phyloP scores from a whole-genome alignment of 1,140 invertebrate species.

The Dendrolimus kikuchii region DNA sequence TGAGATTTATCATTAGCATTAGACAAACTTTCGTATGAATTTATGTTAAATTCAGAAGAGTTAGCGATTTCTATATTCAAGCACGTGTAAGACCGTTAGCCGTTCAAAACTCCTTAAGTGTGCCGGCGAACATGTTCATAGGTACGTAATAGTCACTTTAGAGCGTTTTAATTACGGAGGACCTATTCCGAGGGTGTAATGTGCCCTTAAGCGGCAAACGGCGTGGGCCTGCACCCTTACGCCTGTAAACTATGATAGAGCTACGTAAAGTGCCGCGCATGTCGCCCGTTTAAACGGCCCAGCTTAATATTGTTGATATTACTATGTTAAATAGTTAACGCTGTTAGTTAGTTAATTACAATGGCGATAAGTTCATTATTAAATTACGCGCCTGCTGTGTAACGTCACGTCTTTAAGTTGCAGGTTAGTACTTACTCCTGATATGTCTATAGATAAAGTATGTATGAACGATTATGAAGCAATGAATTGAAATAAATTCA shows the following conservation, averaged over 20 bases:
- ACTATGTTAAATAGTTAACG: slow-evolving; percentile 21
- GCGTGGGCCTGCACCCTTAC: slow-evolving; percentile 28
- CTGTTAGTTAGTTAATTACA: slow-evolving; percentile 11
- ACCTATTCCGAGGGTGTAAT: slow-evolving; percentile 55
- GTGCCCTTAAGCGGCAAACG: slow-evolving; percentile 47
- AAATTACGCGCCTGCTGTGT: not conserved
- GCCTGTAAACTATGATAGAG: slow-evolving; percentile 50
- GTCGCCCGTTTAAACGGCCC: slow-evolving; percentile 16
- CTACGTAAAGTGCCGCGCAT: slow-evolving; percentile 21
- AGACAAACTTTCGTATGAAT: too few relatives aligned
- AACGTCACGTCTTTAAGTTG: not conserved
- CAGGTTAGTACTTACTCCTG: too few relatives aligned
- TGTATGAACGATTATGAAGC: too few relatives aligned
- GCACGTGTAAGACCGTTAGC: not conserved
- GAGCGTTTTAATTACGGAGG: slow-evolving; percentile 60
- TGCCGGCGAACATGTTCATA: slow-evolving; percentile 14
- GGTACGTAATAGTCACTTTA: slow-evolving; percentile 56
- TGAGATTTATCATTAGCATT: too few relatives aligned
- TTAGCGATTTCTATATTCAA: not conserved
- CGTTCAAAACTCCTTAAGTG: slow-evolving; percentile 3
- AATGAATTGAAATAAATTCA: too few relatives aligned
- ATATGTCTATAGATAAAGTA: too few relatives aligned
- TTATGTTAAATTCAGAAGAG: too few relatives aligned
- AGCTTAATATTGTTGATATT: slow-evolving; percentile 24
- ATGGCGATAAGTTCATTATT: not conserved